Conservation (phyloP, 2,888 invertebrate species). For the Tigriopus californicus region DNA sequence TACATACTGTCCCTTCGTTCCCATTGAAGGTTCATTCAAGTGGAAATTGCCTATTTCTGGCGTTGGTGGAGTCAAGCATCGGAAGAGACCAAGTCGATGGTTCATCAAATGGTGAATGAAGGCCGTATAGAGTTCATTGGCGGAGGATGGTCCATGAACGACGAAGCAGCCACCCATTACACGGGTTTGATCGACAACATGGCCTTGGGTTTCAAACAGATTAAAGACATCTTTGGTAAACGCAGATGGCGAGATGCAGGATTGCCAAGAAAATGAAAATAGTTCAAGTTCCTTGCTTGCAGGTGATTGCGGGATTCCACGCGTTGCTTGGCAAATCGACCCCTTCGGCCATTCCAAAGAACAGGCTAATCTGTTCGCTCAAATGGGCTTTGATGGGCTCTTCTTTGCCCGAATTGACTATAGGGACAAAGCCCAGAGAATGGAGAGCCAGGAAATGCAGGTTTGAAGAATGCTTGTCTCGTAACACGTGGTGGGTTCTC, state of each 20-base stretch:
- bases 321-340: slow-evolving; percentile 62
- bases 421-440: slow-evolving; percentile 33
- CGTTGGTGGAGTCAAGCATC: slow-evolving; percentile 56
- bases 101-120: slow-evolving; percentile 43
- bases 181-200: slow-evolving; percentile 24
- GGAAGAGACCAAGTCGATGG: slow-evolving; percentile 36
- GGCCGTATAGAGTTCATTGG: slow-evolving; percentile 21
- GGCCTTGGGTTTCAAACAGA: slow-evolving; percentile 23
- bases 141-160: slow-evolving; percentile 25
- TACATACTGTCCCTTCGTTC: slow-evolving; percentile 24
- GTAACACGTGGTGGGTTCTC: too few relatives aligned
- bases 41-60: slow-evolving; percentile 32
- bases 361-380: slow-evolving; percentile 41
- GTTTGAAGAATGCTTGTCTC: too few relatives aligned
- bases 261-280: too few relatives aligned
- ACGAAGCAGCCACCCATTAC: slow-evolving; percentile 24
- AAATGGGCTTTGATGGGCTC: slow-evolving; percentile 39
- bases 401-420: slow-evolving; percentile 29
- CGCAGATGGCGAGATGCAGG: too few relatives aligned
- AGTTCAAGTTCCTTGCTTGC: background rate
- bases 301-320: slow-evolving; percentile 30
- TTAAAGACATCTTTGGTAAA: slow-evolving; percentile 27
- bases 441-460: slow-evolving; percentile 26
- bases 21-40: slow-evolving; percentile 28
- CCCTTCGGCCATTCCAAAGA: slow-evolving; percentile 73